A percentile compares a stretch with the other conserved stretches of the same genome.
Evolutionary conservation across 2,797 vertebrate genomes (phyloP).

Genomic region (Agapornis canus): DNA sequence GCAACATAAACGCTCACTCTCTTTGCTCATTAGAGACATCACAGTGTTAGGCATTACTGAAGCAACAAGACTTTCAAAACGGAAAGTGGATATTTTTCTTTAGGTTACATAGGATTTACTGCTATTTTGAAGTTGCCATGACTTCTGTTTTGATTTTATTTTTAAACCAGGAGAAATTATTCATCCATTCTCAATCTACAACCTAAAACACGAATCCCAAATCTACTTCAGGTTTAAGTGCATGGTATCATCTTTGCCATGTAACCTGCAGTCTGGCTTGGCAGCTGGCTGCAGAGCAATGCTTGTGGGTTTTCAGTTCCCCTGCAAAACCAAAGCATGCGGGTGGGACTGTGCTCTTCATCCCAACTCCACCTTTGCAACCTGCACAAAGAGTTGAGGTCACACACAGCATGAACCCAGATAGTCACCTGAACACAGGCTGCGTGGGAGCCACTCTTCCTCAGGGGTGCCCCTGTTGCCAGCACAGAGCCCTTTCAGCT

Average conservation of each 20-base stretch:
- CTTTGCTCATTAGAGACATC: not conserved
- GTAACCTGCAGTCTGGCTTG: not conserved
- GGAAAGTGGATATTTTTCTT: not conserved
- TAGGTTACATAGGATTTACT: not conserved
- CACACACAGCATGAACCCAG: fast-evolving
- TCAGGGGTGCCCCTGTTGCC: not conserved
- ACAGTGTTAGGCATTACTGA: not conserved
- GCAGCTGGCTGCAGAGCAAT: not conserved
- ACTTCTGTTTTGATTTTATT: not conserved
- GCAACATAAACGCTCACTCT: not conserved
- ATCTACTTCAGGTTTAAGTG: not conserved
- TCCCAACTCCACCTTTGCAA: not conserved
- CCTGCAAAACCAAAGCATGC: fast-evolving
- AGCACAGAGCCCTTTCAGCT: not conserved
- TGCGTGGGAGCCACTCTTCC: not conserved
- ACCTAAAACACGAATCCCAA: not conserved
- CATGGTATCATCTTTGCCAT: not conserved
- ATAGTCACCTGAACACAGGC: not conserved
- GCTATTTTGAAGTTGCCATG: not conserved
- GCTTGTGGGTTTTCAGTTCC: fast-evolving
- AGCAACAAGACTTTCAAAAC: not conserved
- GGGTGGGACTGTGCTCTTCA: not conserved
- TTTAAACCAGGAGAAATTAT: not conserved
- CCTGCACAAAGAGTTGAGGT: not conserved
- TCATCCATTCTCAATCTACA: not conserved